phyloP scores from a whole-genome alignment of 1,140 invertebrate genomes.

The Cotesia vestalis region DNA sequence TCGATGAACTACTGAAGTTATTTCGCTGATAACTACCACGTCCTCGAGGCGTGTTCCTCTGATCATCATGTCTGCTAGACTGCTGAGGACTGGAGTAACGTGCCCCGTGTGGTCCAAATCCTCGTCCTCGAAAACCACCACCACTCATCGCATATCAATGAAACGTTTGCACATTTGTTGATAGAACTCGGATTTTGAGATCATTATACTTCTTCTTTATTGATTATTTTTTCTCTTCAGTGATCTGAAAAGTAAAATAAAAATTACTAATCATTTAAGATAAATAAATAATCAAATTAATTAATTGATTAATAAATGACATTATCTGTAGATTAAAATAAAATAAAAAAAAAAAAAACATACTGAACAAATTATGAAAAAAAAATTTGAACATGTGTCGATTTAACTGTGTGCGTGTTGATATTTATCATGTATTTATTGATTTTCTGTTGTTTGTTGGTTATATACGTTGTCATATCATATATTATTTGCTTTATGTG shows the following conservation, averaged over 20 bases:
- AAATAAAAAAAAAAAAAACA: no score
- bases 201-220: background rate
- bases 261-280: background rate
- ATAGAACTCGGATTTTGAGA: background rate
- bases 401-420: no score
- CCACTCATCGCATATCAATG: constrained; percentile 50
- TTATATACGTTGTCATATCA: no score
- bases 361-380: no score
- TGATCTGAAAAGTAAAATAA: background rate
- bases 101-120: constrained; percentile 46
- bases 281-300: no score
- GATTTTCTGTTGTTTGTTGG: no score
- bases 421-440: no score
- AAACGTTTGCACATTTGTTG: constrained; percentile 16
- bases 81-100: constrained; percentile 38
- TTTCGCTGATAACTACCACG: constrained; percentile 1
- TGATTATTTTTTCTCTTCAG: background rate
- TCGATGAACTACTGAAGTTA: constrained; percentile 8
- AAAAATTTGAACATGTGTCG: no score
- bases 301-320: no score
- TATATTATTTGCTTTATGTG: no score
- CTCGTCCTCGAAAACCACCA: constrained; percentile 48
- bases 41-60: constrained; percentile 33
- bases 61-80: constrained; percentile 28
- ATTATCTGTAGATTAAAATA: no score